Evolutionary conservation across 1,140 invertebrate genomes (phyloP).

Genomic region (Drosophila elegans): DNA sequence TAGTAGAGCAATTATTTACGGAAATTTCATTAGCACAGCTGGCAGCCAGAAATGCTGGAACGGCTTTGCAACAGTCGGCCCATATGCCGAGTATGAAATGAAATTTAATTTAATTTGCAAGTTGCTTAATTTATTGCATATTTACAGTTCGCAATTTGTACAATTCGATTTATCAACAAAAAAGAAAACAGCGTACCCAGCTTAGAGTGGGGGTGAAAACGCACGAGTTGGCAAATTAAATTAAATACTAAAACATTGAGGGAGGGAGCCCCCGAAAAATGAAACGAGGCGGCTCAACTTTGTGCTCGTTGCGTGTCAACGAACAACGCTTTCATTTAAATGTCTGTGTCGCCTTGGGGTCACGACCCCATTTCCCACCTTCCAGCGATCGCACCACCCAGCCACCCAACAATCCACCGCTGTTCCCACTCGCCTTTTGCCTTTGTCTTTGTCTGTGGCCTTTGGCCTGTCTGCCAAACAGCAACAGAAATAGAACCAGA

Average conservation of each 20-base stretch:
- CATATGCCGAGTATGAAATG: conserved; percentile 47
- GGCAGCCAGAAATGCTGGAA: conserved; percentile 50
- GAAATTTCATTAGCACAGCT: conserved; percentile 77
- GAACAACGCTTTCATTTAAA: conserved; percentile 74
- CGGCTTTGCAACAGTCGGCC: conserved; percentile 35
- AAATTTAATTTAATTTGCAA: conserved; percentile 78
- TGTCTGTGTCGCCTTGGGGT: conserved; percentile 73
- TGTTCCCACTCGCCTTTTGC: conserved; percentile 38
- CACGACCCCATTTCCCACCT: conserved; percentile 67
- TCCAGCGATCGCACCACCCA: conserved; percentile 7
- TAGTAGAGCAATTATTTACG: conserved; percentile 69
- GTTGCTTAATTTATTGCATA: conserved; percentile 79
- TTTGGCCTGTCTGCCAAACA: conserved; percentile 61
- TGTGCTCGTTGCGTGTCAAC: conserved; percentile 70
- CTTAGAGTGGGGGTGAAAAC: conserved; percentile 17
- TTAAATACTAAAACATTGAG: conserved; percentile 65
- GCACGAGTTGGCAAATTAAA: conserved; percentile 75
- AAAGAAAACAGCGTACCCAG: conserved; percentile 5
- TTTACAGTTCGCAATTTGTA: conserved; percentile 81
- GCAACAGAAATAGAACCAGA: conserved; percentile 26
- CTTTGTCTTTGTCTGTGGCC: conserved; percentile 34
- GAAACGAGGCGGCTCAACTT: conserved; percentile 35
- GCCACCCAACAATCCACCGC: conserved; percentile 7
- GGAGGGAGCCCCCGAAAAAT: conserved; percentile 7
- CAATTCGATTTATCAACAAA: conserved; percentile 73